A percentile compares a stretch with the other conserved stretches of the same genome.
Evolutionary conservation across 2,113 vertebrate species (phyloP).

Genomic region (Mesoclemmys tuberculata): DNA sequence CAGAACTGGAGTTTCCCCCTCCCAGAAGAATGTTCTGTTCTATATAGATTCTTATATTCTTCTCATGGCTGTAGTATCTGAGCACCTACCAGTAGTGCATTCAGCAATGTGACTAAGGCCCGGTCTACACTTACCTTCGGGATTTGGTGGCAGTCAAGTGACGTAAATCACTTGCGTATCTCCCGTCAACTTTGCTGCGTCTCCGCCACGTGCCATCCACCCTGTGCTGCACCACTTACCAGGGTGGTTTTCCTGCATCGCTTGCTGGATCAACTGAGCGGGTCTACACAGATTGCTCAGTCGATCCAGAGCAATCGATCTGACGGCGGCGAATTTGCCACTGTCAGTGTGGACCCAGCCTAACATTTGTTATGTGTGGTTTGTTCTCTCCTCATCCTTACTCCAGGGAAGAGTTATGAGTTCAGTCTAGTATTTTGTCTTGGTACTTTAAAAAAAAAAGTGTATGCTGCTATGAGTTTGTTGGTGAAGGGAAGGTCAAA

Average conservation of each 20-base stretch:
- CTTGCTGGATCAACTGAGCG: too few relatives aligned
- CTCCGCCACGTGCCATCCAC: too few relatives aligned
- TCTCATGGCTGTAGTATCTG: neutral
- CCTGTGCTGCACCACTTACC: too few relatives aligned
- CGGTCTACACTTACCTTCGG: too few relatives aligned
- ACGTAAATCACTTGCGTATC: too few relatives aligned
- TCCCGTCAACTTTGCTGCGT: too few relatives aligned
- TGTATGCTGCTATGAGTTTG: neutral
- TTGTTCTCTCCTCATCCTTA: neutral
- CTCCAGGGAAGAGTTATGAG: neutral
- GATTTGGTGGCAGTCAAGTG: too few relatives aligned
- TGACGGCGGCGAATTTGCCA: too few relatives aligned
- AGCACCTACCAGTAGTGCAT: neutral
- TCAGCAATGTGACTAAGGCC: neutral
- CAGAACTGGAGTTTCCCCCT: neutral
- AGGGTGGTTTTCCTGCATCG: too few relatives aligned
- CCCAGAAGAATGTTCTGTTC: neutral
- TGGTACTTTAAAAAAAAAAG: neutral
- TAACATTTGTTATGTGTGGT: neutral
- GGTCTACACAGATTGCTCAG: too few relatives aligned
- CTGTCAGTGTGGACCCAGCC: too few relatives aligned
- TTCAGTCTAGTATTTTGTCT: neutral
- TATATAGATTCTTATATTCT: neutral
- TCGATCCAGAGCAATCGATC: too few relatives aligned
- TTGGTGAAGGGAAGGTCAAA: neutral